Evolutionary conservation across 1,140 invertebrate genomes (phyloP).

Genomic region (Cylas formicarius): DNA sequence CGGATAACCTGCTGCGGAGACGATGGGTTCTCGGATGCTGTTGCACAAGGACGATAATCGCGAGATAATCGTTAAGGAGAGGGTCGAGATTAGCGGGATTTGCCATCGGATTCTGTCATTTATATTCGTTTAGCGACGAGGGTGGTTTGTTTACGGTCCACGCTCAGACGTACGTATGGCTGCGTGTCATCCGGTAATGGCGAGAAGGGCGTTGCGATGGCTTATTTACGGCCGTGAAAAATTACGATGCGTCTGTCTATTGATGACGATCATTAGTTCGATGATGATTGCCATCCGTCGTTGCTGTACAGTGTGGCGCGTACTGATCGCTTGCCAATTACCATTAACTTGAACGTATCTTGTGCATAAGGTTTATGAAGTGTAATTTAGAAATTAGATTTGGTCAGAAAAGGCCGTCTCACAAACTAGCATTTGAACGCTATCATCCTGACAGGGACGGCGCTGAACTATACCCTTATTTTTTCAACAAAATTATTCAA

Average conservation of each 20-base stretch:
- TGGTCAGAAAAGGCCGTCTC: too few species aligned
- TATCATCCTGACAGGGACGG: too few species aligned
- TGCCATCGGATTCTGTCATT: slow-evolving; percentile 34
- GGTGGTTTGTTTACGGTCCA: slow-evolving; percentile 5
- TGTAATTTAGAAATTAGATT: too few species aligned
- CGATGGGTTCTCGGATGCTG: slow-evolving; percentile 9
- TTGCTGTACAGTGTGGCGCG: too few species aligned
- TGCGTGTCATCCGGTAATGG: slow-evolving; percentile 5
- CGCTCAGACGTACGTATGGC: slow-evolving; percentile 8
- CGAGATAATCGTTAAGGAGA: slow-evolving; percentile 21
- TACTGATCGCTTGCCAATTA: too few species aligned
- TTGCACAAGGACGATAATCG: slow-evolving; percentile 25
- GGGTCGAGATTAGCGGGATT: slow-evolving; percentile 29
- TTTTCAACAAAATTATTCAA: too few species aligned
- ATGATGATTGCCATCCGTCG: slow-evolving; percentile 22
- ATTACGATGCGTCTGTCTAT: slow-evolving; percentile 23
- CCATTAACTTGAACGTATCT: too few species aligned
- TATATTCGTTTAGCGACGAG: slow-evolving; percentile 31
- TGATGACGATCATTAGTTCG: too few species aligned
- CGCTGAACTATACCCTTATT: too few species aligned
- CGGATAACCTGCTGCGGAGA: slow-evolving; percentile 22
- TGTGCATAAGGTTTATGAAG: too few species aligned
- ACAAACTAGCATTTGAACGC: too few species aligned
- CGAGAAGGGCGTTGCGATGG: too few species aligned
- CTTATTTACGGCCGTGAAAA: slow-evolving; percentile 31